Evolutionary conservation across 2,888 invertebrate genomes (phyloP).

Genomic region (Philhelius pedissequus): DNA sequence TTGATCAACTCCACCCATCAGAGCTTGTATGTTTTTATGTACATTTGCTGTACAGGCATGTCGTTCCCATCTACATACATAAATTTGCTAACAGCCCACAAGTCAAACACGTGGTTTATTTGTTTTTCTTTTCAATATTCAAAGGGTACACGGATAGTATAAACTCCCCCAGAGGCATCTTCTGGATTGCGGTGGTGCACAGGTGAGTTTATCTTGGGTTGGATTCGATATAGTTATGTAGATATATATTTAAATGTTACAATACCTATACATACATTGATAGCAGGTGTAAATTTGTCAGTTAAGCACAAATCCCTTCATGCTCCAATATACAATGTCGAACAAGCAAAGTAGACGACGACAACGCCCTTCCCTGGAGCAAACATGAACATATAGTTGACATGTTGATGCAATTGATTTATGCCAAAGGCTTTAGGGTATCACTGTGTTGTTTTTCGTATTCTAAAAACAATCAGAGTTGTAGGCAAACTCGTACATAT

Average conservation of each 20-base stretch:
- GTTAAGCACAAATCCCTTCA: neutral
- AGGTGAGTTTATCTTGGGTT: slow-evolving; percentile 17
- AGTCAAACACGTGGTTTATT: slow-evolving; percentile 58
- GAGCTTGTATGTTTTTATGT: too few species aligned
- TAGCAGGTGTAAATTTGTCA: slow-evolving; percentile 40
- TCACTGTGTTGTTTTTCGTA: neutral
- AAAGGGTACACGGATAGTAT: slow-evolving; percentile 5
- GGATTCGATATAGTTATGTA: slow-evolving; percentile 11
- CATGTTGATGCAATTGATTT: slow-evolving; percentile 50
- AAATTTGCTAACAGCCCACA: slow-evolving; percentile 33
- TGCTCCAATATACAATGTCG: neutral
- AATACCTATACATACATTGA: slow-evolving; percentile 32
- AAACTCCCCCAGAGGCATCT: slow-evolving; percentile 7
- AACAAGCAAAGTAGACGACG: neutral
- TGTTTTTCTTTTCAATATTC: slow-evolving; percentile 54
- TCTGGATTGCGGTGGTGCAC: neutral
- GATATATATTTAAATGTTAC: slow-evolving; percentile 36
- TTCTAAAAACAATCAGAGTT: neutral
- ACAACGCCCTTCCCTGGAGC: slow-evolving; percentile 11
- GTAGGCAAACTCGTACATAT: neutral
- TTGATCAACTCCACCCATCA: slow-evolving; percentile 11
- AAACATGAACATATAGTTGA: slow-evolving; percentile 20
- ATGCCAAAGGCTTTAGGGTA: neutral
- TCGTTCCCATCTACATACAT: neutral
- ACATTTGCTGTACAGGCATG: neutral